Percentiles rank a stretch among this genome's conserved stretches.
phyloP scores from a whole-genome alignment of 2,888 invertebrate genomes.

The Zeuzera pyrina region DNA sequence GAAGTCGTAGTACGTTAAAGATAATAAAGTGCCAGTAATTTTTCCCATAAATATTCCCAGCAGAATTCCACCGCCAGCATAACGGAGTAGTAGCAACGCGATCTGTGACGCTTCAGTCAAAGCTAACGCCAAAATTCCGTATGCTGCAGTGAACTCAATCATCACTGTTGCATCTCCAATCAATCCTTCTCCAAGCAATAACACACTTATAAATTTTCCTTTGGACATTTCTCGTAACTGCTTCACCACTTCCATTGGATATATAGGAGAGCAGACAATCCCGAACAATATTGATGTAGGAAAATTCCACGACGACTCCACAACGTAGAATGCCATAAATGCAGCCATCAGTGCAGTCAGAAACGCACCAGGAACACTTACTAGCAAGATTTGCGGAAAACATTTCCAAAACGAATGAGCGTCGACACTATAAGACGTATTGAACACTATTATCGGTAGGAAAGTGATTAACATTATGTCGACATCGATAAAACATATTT shows the following conservation, averaged over 20 bases:
- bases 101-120: conserved; percentile 39
- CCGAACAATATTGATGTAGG: conserved; percentile 48
- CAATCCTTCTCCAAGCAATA: conserved; percentile 52
- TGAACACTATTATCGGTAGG: conserved; percentile 48
- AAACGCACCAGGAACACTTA: conserved; percentile 45
- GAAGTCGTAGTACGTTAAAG: conserved; percentile 49
- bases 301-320: conserved; percentile 49
- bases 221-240: conserved; percentile 43
- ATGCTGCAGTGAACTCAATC: conserved; percentile 53
- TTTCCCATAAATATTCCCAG: conserved; percentile 53
- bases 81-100: conserved; percentile 41
- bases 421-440: conserved; percentile 52
- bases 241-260: conserved; percentile 54
- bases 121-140: conserved; percentile 44
- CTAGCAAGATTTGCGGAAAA: conserved; percentile 48
- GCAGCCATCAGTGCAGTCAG: conserved; percentile 43
- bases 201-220: conserved; percentile 53
- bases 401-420: conserved; percentile 55
- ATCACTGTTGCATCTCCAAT: conserved; percentile 55
- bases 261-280: conserved; percentile 51
- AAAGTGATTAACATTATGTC: conserved; percentile 39
- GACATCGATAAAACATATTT: conserved; percentile 45
- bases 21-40: conserved; percentile 37
- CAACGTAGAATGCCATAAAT: conserved; percentile 49
- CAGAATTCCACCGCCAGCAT: conserved; percentile 47